Conservation (phyloP, 2,113 vertebrate genomes). For the Pomatorhinus ruficollis region DNA sequence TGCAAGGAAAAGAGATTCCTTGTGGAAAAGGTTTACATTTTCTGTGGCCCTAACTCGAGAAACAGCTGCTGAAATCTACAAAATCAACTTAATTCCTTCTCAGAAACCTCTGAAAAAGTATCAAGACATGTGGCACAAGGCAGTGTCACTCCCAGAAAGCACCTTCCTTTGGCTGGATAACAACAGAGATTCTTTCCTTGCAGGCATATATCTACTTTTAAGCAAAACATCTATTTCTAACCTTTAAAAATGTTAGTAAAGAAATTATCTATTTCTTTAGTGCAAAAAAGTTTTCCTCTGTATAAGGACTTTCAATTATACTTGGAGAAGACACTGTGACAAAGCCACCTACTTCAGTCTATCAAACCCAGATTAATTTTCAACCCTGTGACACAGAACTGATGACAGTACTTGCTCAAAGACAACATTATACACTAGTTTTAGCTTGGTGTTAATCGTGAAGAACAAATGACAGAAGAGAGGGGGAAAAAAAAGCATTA, state of each 20-base stretch:
- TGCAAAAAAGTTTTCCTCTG: neutral
- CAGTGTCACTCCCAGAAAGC: neutral
- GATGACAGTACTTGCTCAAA: neutral
- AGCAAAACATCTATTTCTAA: neutral
- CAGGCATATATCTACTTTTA: neutral
- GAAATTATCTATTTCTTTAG: neutral
- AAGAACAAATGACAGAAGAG: neutral
- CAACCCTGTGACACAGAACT: neutral
- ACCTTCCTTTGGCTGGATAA: neutral
- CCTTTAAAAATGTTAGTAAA: neutral
- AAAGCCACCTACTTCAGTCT: neutral
- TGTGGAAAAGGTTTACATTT: neutral
- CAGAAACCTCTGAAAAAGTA: neutral
- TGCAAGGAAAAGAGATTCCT: slow-evolving; percentile 27
- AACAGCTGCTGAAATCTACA: neutral
- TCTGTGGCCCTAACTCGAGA: neutral
- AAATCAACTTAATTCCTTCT: neutral
- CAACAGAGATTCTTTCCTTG: neutral
- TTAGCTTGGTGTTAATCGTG: neutral
- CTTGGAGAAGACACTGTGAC: neutral
- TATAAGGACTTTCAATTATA: neutral
- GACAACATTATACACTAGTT: neutral
- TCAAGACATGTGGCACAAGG: neutral
- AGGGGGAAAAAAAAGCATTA: neutral
- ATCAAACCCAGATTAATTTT: neutral